phyloP scores from a whole-genome alignment of 2,113 vertebrate genomes.

The Sturnira hondurensis region DNA sequence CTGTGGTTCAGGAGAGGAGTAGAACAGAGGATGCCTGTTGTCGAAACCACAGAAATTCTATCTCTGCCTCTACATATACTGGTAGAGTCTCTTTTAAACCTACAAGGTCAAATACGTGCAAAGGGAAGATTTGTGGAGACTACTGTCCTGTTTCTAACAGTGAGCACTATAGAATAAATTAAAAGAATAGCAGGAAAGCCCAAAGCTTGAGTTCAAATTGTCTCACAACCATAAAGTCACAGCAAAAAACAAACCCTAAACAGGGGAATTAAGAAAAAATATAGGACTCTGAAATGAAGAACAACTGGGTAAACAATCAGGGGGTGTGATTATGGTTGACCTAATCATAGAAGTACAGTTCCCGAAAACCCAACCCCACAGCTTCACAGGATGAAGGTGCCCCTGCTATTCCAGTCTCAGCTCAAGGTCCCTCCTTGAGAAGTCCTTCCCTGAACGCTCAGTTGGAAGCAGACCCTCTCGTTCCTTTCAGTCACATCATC shows the following conservation, averaged over 20 bases:
- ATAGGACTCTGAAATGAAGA: slow-evolving; percentile 9
- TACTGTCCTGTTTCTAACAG: neutral
- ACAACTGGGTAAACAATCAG: neutral
- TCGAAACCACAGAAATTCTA: neutral
- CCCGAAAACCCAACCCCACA: neutral
- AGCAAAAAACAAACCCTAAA: neutral
- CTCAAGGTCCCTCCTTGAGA: neutral
- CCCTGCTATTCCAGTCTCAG: neutral
- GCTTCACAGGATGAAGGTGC: neutral
- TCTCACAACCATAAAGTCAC: neutral
- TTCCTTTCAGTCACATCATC: neutral
- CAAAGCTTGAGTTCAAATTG: neutral
- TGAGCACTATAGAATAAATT: neutral
- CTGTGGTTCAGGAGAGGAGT: neutral
- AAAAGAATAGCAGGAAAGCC: neutral
- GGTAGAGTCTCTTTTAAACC: neutral
- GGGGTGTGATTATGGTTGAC: neutral
- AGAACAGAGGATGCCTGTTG: neutral
- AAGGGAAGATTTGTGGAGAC: neutral
- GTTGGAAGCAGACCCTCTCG: neutral
- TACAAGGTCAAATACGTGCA: neutral
- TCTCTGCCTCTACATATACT: neutral
- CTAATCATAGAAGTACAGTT: neutral
- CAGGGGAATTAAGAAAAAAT: neutral
- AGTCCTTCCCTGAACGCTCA: neutral